Base-by-base conservation (phyloP, 2,113 vertebrate genomes). In the human region DNA sequence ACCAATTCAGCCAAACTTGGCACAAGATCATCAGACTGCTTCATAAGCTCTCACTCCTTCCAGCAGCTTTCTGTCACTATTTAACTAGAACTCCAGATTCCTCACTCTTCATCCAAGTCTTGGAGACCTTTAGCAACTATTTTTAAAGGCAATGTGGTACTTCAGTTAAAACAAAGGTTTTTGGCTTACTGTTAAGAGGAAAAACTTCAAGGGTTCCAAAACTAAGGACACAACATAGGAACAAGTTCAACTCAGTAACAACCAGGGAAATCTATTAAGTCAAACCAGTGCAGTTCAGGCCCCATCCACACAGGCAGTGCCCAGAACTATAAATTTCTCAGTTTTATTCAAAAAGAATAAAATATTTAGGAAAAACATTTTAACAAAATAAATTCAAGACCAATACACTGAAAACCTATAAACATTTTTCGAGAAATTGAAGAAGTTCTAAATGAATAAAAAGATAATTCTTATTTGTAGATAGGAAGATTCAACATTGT, bases 61-160 rank as follows among this genome's bases (percentile, higher is more conserved):
- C 45, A 25, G 84, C 43, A 95, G 66, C 48, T 85, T 93, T 84
- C 43, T 25, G 72, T 66, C 48, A 80, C n/a, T 92, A 22, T 75
- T 93, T 90, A 97, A 94, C 55, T 80, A 73, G 66, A 91, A 43
- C 84, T 43, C 70, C 48, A 88, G 64, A 22, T 45, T 93, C 38
- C 40, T n/a, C 14, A 17, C 23, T 59, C 20, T 32, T 40, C 17
- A 43, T 20, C 80, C 48, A 50, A 38, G 48, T 57, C 40, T 45
- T 64, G 20, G 55, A 81, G 35, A 50, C 13, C 7, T 75, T 59
- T 38, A 22, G 43, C n/a, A 75, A 87, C 43, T 93, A 81, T 52
- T 70, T 90, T 90, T 64, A 48, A 78, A 76, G 48, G 52, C 57
- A 83, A 48, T 4, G 17, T 0, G 2, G 45, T 43, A 10, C 22